These are phyloP conservation scores for Syrrhaptes paradoxus DNA, from an alignment of 2,113 vertebrate genomes.

Conservation along the genomic window DNA sequence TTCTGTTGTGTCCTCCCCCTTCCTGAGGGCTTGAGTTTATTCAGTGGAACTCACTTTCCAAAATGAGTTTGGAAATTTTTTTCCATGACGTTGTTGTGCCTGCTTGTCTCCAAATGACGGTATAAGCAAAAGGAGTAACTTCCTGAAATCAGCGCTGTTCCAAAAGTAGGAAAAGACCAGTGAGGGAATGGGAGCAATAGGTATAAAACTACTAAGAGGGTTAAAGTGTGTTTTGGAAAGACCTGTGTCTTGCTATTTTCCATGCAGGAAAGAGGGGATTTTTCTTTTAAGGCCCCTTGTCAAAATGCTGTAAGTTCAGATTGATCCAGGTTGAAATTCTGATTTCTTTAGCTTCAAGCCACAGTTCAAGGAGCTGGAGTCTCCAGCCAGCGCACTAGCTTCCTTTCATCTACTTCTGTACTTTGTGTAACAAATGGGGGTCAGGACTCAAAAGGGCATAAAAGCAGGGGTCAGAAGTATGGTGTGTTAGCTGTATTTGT, in stretches of 20 bases:
- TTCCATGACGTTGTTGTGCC: not conserved
- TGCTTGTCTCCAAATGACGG: not conserved
- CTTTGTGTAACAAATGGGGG: not conserved
- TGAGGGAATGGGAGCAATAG: not conserved
- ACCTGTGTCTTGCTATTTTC: not conserved
- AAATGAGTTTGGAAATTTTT: not conserved
- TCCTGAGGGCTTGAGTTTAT: not conserved
- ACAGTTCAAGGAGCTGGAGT: not conserved
- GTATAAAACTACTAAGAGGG: not conserved
- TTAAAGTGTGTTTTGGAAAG: not conserved
- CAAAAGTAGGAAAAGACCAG: not conserved
- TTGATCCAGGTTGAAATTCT: not conserved
- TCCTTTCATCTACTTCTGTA: not conserved
- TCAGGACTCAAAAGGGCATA: not conserved
- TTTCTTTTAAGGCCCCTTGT: constrained; percentile 41
- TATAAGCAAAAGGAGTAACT: not conserved
- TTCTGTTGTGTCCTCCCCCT: not conserved
- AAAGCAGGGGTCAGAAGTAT: not conserved
- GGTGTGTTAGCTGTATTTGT: not conserved
- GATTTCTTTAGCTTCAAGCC: not conserved
- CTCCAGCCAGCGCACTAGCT: not conserved
- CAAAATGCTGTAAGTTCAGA: not conserved
- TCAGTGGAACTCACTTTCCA: not conserved
- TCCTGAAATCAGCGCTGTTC: not conserved
- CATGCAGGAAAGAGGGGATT: not conserved